Conservation (phyloP, 2,797 vertebrate species). For the Sebastes matsubarae region DNA sequence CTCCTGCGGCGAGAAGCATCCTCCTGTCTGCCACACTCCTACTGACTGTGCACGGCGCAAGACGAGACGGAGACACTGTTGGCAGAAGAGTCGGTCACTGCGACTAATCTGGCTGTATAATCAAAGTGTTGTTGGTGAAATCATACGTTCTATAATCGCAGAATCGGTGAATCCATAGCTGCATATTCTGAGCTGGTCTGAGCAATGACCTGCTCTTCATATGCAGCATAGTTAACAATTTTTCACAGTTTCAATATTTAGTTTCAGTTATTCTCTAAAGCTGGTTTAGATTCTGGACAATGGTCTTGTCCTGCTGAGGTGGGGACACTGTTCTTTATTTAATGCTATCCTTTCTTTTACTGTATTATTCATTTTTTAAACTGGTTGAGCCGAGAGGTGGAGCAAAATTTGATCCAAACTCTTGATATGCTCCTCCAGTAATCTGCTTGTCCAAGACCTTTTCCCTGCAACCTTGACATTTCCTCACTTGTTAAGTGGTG, state of each 20-base stretch:
- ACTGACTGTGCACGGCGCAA: no score
- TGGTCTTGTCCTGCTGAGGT: background rate
- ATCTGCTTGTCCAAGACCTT: conserved; percentile 42
- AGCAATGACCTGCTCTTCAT: background rate
- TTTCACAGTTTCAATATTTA: background rate
- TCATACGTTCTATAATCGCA: background rate
- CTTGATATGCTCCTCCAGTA: conserved; percentile 16
- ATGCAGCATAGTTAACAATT: background rate
- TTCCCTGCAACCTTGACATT: conserved; percentile 62
- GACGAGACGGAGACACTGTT: no score
- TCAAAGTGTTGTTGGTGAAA: background rate
- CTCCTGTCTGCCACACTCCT: no score
- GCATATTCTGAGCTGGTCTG: background rate
- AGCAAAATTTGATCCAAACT: conserved; percentile 14
- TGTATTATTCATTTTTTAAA: conserved; percentile 20
- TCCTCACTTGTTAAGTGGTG: conserved; percentile 30
- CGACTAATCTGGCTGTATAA: background rate
- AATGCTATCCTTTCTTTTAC: background rate
- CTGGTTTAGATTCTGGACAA: conserved; percentile 9
- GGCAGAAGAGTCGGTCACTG: no score
- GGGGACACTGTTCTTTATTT: conserved; percentile 11
- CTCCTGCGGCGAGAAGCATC: no score
- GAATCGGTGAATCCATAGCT: background rate
- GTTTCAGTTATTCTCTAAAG: background rate
- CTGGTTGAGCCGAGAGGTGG: background rate